These are phyloP conservation scores for Procapra przewalskii DNA, from an alignment of 2,113 vertebrate genomes.

Conservation along the genomic window DNA sequence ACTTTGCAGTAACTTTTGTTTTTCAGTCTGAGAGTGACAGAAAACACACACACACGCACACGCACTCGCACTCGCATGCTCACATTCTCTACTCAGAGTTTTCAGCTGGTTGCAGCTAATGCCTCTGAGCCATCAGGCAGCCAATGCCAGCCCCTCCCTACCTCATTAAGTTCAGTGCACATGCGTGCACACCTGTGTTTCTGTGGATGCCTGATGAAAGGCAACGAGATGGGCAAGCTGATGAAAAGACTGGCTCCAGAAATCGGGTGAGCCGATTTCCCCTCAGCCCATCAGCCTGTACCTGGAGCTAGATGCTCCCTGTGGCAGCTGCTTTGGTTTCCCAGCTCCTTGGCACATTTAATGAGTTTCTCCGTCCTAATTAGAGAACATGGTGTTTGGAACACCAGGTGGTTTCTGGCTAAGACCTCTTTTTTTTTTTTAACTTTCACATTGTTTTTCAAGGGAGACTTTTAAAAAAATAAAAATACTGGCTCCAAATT, in stretches of 20 bases:
- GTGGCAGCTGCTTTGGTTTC: constrained; percentile 24
- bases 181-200: background rate
- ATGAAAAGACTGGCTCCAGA: background rate
- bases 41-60: background rate
- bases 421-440: background rate
- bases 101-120: background rate
- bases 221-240: background rate
- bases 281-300: background rate
- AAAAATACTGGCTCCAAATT: background rate
- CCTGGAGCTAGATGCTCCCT: background rate
- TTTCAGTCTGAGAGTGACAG: background rate
- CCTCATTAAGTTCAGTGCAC: background rate
- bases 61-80: rapidly evolving
- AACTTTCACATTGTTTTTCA: constrained; percentile 4
- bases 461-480: background rate
- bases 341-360: background rate
- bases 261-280: background rate
- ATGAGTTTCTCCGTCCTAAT: background rate
- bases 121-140: background rate
- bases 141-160: background rate
- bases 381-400: constrained; percentile 20
- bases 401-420: constrained; percentile 26
- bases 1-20: background rate
- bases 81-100: background rate
- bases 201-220: background rate